Conservation (phyloP, 2,113 vertebrate genomes). For the rat (Rattus norvegicus) region DNA sequence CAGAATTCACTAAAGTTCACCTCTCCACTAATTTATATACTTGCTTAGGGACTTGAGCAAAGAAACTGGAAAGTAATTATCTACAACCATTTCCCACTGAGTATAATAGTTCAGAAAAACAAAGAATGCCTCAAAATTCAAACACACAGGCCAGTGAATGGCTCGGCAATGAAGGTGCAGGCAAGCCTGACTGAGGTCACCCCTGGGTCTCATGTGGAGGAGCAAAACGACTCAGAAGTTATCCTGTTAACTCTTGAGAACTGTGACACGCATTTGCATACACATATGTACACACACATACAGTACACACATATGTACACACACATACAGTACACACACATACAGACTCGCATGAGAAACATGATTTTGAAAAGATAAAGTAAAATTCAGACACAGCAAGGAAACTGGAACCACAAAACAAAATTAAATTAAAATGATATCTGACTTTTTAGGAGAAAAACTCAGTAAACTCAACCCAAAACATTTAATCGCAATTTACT, state of each 20-base stretch:
- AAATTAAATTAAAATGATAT: background rate
- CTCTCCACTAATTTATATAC: background rate
- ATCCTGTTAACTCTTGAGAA: too few species aligned
- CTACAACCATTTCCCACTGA: background rate
- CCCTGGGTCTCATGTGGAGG: background rate
- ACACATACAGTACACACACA: background rate
- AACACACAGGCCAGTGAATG: background rate
- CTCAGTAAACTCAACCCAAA: background rate
- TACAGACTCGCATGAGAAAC: background rate
- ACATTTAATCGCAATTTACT: background rate
- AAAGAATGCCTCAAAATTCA: constrained; percentile 42
- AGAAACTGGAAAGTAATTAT: constrained; percentile 51
- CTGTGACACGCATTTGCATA: background rate
- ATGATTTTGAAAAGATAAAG: background rate
- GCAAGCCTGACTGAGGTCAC: background rate
- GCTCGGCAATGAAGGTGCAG: background rate
- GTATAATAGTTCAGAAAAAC: constrained; percentile 3
- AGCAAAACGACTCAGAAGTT: background rate
- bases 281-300: background rate
- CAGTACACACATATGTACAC: background rate
- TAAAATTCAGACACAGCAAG: constrained; percentile 13
- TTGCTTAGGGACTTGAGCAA: constrained; percentile 18
- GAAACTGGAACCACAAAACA: background rate
- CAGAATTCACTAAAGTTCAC: constrained; percentile 10
- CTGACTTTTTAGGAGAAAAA: constrained; percentile 6